phyloP scores from a whole-genome alignment of 2,888 invertebrate genomes.

The Nasonia oneida region DNA sequence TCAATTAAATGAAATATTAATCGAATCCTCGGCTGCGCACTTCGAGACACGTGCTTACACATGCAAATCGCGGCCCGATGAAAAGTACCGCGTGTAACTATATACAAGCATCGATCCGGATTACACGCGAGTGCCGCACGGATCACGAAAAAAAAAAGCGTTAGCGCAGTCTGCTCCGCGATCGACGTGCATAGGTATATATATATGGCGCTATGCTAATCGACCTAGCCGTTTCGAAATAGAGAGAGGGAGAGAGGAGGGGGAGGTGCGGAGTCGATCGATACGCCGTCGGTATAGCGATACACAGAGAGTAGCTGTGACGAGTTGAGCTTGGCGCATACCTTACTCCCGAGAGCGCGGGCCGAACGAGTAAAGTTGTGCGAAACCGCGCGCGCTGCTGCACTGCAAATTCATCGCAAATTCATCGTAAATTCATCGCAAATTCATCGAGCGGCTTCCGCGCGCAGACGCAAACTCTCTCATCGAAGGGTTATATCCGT shows the following conservation, averaged over 20 bases:
- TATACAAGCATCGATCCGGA: not conserved
- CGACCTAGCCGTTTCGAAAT: not conserved
- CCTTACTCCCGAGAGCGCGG: too few species aligned
- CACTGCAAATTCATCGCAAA: not conserved
- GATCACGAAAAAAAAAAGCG: not conserved
- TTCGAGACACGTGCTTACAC: not conserved
- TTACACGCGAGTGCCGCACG: not conserved
- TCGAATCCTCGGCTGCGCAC: not conserved
- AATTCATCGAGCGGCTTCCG: conserved; percentile 19
- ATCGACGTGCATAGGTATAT: not conserved
- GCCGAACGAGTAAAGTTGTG: not conserved
- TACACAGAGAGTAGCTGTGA: conserved; percentile 10
- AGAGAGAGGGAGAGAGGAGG: not conserved
- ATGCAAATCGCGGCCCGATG: not conserved
- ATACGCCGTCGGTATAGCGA: not conserved
- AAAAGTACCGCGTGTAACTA: not conserved
- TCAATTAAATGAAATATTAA: not conserved
- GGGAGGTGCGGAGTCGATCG: not conserved
- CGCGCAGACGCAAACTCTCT: conserved; percentile 30
- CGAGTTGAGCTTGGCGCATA: conserved; percentile 1
- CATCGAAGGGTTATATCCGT: not conserved
- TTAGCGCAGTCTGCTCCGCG: not conserved
- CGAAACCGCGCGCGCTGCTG: not conserved
- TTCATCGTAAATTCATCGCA: conserved; percentile 11
- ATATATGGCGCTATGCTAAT: not conserved